Evolutionary conservation across 2,797 vertebrate genomes (phyloP).

Genomic region (Pangasius krempfi): DNA sequence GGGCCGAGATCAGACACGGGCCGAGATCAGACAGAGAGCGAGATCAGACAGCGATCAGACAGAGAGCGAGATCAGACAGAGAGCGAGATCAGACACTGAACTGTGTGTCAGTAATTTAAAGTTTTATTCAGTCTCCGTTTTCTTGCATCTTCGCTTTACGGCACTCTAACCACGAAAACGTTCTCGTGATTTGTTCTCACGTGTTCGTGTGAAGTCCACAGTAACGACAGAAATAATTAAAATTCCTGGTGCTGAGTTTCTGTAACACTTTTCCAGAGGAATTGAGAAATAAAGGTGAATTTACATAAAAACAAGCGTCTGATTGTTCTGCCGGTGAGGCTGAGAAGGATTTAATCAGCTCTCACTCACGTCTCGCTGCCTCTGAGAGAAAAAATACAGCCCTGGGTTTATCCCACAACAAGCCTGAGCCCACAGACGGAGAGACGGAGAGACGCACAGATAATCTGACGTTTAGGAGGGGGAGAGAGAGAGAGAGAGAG

Average conservation of each 20-base stretch:
- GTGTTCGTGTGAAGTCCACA: not conserved
- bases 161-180: not conserved
- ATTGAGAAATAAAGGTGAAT: not conserved
- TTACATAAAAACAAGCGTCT: not conserved
- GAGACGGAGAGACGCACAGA: no score
- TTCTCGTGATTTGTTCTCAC: not conserved
- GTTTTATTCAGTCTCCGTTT: not conserved
- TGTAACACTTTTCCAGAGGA: not conserved
- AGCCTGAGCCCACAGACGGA: not conserved
- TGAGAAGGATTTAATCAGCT: conserved; percentile 19
- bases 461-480: no score
- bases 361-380: not conserved
- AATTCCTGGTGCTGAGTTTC: not conserved
- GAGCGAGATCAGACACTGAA: not conserved
- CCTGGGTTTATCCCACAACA: not conserved
- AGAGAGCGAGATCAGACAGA: no score
- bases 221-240: not conserved
- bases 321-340: conserved; percentile 8
- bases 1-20: no score
- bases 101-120: not conserved
- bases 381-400: not conserved
- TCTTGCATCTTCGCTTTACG: not conserved
- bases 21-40: not conserved
- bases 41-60: no score
- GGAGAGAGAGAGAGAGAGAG: no score